Evolutionary conservation across 2,797 vertebrate genomes (phyloP), one percentile per base, ranked within the genome.

Genomic region (Apogon talboti): DNA sequence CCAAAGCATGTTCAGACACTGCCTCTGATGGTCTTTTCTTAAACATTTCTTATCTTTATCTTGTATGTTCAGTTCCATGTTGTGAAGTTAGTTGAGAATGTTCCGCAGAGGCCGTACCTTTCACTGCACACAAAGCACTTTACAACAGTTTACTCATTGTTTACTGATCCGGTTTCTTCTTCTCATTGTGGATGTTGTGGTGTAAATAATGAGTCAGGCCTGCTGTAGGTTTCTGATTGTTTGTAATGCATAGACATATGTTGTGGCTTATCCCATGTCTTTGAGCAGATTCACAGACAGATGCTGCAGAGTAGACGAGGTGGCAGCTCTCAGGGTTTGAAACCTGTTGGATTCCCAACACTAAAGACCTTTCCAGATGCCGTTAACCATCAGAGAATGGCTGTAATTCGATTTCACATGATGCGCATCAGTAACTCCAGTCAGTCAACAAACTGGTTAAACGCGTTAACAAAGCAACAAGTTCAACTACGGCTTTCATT

Each of bases 341-440:
- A 57, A 46, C 28, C 44, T 11, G 57, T 33, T 37, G 48, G 33
- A 53, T 41, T 62, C 44, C 30, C 46, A 38, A 11, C 11, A 42
- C 37, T 42, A 1, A 57, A 65, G 35, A 44, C 41, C 52, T 11
- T 30, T 61, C 61, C 70, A 81, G 74, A 71, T 74, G 74, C 52
- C 10, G 10, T 35, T 52, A 42, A 35, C 45, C 66, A 71, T 71
- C 62, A 60, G 12, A 58, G 42, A 24, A 38, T 33, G 37, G 7
- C 43, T 46, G 21, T 62, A 30, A 66, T 81, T 59, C 67, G 14
- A 66, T 74, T 77, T 76, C 46, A 65, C 42, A 52, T 45, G 38
- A 76, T 54, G 57, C 53, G 28, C 71, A 56, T 71, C 47, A 38
- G 47, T 61, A 37, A 52, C 63, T 73, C 19, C 52, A 55, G 16